Evolutionary conservation across 2,888 invertebrate genomes (phyloP), one percentile per base, ranked within the genome.

Genomic region (Pammene aurita): DNA sequence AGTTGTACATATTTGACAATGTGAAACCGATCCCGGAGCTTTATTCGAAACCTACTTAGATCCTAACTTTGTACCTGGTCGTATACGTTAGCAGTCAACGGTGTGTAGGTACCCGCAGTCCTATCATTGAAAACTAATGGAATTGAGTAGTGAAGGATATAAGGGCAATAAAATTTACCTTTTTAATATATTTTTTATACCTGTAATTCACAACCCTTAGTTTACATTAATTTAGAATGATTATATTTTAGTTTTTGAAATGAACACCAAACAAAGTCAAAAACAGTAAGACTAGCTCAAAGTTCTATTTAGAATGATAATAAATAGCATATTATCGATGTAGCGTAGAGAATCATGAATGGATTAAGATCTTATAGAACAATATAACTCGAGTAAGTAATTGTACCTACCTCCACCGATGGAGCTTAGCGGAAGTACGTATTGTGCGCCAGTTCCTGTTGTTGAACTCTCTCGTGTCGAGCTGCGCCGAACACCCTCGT

Each of bases 81-180:
- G 69, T 69, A 69, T 65, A 69, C 69, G 69, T 69, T 64, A 68
- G 63, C 63, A 46, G 16, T 48, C 58, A 41, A 41, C 54, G 2
- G 54, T 48, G 60, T 65, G 44, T 69, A 60, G 68, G 65, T 65
- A 65, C 69, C 68, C 64, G 58, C 68, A 46, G 60, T 69, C 69
- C 69, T 69, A 65, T 65, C 69, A 65, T 48, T 38, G 7, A 26
- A 2, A 64, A 77, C 73, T 77, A 78, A 82, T 76, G 86, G 86
- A 87, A 87, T 87, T 87, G 86, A 87, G 78, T 86, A 85, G 82
- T 77, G 72, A 72, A 73, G 74, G 76, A 75, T 73, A 71, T 72
- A 73, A 74, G 71, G 74, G 60, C 65, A 72, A 69, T n/a, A n/a
- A n/a, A n/a, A n/a, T 73, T 76, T 74, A 76, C 66, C 73, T 74